Evolutionary conservation across 2,797 vertebrate species (phyloP).

Genomic region (Hydrolagus colliei): DNA sequence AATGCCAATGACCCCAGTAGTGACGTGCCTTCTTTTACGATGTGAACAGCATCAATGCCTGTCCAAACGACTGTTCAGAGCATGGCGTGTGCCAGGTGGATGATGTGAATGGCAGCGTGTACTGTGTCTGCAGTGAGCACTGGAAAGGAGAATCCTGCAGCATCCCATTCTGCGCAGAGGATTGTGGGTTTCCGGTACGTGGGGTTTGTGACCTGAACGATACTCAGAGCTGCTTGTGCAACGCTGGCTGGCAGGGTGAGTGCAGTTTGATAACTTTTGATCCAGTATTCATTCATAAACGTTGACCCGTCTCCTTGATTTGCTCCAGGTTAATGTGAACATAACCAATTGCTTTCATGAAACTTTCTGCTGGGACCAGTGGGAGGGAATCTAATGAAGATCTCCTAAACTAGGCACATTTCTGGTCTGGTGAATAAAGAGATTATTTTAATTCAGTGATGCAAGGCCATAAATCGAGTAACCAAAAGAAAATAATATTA

Average conservation of each 20-base stretch:
- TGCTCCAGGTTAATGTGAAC: too few relatives aligned
- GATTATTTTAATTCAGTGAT: too few relatives aligned
- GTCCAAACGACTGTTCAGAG: slow-evolving; percentile 87
- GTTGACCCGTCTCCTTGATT: too few relatives aligned
- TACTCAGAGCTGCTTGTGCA: slow-evolving; percentile 64
- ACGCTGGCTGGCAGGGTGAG: slow-evolving; percentile 80
- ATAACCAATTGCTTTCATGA: too few relatives aligned
- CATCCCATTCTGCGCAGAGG: slow-evolving; percentile 65
- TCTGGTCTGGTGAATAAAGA: too few relatives aligned
- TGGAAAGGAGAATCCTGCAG: slow-evolving; percentile 94
- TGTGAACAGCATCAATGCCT: slow-evolving; percentile 70
- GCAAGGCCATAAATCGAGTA: too few relatives aligned
- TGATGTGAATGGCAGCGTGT: slow-evolving; percentile 52
- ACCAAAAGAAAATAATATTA: too few relatives aligned
- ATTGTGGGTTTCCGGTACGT: slow-evolving; percentile 67
- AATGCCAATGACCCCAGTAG: too few relatives aligned
- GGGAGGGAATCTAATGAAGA: too few relatives aligned
- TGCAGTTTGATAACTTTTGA: neutral
- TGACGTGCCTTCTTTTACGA: too few relatives aligned
- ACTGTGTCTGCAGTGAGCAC: slow-evolving; percentile 68
- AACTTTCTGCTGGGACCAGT: too few relatives aligned
- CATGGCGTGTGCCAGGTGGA: slow-evolving; percentile 66
- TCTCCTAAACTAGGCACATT: too few relatives aligned
- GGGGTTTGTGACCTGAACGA: slow-evolving; percentile 60
- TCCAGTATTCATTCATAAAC: slow-evolving; percentile 26